Conservation (phyloP, 1,140 invertebrate genomes). For the Pseudomyrmex pallidus region DNA sequence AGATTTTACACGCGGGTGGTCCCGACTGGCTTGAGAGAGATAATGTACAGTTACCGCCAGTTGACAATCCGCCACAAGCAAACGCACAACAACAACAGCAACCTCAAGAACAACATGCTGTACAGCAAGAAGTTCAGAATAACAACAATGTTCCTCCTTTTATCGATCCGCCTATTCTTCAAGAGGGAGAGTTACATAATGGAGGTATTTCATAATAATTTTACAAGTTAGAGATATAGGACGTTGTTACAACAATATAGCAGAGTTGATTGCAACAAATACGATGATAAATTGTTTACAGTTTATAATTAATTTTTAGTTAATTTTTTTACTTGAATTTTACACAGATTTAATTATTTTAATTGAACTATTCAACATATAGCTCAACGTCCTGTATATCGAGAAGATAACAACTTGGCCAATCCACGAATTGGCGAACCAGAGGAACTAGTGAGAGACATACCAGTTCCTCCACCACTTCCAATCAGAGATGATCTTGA, state of each 20-base stretch:
- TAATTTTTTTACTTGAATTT: too few species aligned
- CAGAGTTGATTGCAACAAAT: neutral
- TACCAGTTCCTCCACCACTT: slow-evolving; percentile 49
- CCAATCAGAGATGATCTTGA: slow-evolving; percentile 68
- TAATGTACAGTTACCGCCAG: slow-evolving; percentile 83
- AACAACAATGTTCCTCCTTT: slow-evolving; percentile 85
- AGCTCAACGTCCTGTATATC: slow-evolving; percentile 65
- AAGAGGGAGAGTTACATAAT: slow-evolving; percentile 68
- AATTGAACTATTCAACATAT: slow-evolving; percentile 18
- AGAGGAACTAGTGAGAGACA: slow-evolving; percentile 37
- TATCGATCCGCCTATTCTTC: slow-evolving; percentile 75
- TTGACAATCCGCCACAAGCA: slow-evolving; percentile 78
- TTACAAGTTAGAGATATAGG: neutral
- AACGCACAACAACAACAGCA: slow-evolving; percentile 67
- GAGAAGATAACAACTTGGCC: slow-evolving; percentile 67
- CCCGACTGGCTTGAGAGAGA: slow-evolving; percentile 96
- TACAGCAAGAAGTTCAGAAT: slow-evolving; percentile 75
- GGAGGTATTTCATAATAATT: slow-evolving; percentile 60
- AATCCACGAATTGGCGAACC: slow-evolving; percentile 58
- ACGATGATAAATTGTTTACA: too few species aligned
- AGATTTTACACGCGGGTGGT: slow-evolving; percentile 98
- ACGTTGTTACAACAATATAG: neutral
- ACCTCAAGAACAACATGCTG: slow-evolving; percentile 70
- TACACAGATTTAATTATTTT: too few species aligned
- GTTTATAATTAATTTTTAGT: too few species aligned